Conservation (phyloP, 2,888 invertebrate genomes). For the Heliconius hortense region DNA sequence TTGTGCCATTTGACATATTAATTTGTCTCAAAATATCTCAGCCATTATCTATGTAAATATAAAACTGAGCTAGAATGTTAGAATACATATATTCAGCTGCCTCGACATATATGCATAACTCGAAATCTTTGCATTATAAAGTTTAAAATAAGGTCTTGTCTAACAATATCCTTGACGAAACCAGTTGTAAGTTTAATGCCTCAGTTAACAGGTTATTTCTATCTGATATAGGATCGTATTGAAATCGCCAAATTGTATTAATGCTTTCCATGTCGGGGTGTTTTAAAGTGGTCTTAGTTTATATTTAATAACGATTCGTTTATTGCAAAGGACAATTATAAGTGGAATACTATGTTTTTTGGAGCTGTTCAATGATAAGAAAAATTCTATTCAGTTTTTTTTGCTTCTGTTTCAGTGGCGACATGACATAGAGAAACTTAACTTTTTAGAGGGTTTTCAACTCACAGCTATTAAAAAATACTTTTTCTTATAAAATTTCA, state of each 20-base stretch:
- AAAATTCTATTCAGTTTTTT: not conserved
- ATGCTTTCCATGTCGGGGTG: not conserved
- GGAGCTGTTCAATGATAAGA: not conserved
- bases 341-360: not conserved
- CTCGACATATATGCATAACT: slow-evolving; percentile 6
- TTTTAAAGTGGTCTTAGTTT: not conserved
- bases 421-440: too few species aligned
- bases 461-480: not conserved
- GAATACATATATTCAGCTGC: not conserved
- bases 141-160: slow-evolving; percentile 23
- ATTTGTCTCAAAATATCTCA: not conserved
- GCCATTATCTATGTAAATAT: slow-evolving; percentile 6
- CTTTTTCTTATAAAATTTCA: not conserved
- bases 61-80: slow-evolving; percentile 12
- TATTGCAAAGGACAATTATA: not conserved
- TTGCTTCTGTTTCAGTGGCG: not conserved
- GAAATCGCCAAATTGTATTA: slow-evolving; percentile 21
- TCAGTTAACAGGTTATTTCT: slow-evolving; percentile 35
- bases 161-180: slow-evolving; percentile 32
- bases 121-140: slow-evolving; percentile 24
- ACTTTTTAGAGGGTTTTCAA: not conserved
- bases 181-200: slow-evolving; percentile 32
- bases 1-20: slow-evolving; percentile 7
- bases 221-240: slow-evolving; percentile 31
- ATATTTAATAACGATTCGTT: not conserved